phyloP scores from a whole-genome alignment of 2,113 vertebrate species.

The Ochotona princeps region DNA sequence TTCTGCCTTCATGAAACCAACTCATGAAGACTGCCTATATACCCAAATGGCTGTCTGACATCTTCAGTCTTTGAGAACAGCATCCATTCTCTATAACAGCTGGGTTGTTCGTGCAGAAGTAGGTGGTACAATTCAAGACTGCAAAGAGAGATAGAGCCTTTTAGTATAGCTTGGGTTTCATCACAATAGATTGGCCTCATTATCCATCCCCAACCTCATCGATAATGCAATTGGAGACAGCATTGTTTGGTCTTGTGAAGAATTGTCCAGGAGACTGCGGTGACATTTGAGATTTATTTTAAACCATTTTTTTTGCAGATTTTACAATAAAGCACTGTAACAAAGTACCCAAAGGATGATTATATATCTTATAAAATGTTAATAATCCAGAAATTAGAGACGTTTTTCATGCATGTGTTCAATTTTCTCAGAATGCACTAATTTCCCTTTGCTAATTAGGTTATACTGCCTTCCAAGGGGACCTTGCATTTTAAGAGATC shows the following conservation, averaged over 20 bases:
- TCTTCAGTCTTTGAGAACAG: background rate
- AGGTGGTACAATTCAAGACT: background rate
- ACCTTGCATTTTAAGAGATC: background rate
- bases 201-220: slow-evolving; percentile 70
- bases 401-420: slow-evolving; percentile 75
- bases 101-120: background rate
- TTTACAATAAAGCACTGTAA: slow-evolving; percentile 68
- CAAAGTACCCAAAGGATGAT: slow-evolving; percentile 76
- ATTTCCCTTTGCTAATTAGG: slow-evolving; percentile 52
- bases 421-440: slow-evolving; percentile 57
- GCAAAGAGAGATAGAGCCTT: slow-evolving; percentile 9
- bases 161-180: background rate
- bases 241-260: slow-evolving; percentile 70
- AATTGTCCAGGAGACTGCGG: slow-evolving; percentile 74
- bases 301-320: slow-evolving; percentile 72
- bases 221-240: slow-evolving; percentile 66
- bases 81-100: background rate
- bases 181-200: slow-evolving; percentile 72
- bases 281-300: slow-evolving; percentile 82
- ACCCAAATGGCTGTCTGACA: background rate
- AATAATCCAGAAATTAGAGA: slow-evolving; percentile 81
- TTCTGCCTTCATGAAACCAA: background rate
- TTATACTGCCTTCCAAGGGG: background rate
- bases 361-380: slow-evolving; percentile 82
- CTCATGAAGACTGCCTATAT: background rate